phyloP scores from a whole-genome alignment of 2,113 vertebrate genomes.

The Lampris incognitus region DNA sequence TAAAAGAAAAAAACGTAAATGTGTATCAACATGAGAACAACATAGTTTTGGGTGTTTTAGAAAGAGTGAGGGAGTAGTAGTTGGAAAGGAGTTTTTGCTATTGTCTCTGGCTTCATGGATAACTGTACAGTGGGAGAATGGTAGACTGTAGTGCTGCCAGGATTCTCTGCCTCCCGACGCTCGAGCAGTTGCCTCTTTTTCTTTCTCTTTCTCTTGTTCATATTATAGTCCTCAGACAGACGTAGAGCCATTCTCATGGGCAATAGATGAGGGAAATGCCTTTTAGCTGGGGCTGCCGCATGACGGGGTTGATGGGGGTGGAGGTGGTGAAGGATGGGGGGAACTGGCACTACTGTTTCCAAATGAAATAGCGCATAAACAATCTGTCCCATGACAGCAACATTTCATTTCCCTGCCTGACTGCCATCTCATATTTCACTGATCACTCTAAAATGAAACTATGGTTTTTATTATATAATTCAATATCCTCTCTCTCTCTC shows the following conservation, averaged over 20 bases:
- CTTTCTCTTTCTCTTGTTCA: conserved; percentile 31
- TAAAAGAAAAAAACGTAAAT: conserved; percentile 9
- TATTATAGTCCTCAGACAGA: conserved; percentile 54
- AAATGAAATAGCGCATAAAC: conserved; percentile 68
- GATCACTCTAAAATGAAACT: conserved; percentile 64
- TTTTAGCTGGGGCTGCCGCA: conserved; percentile 48
- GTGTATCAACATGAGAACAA: conserved; percentile 31
- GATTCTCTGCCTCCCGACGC: conserved; percentile 16
- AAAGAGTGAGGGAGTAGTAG: conserved; percentile 14
- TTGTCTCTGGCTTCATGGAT: neutral
- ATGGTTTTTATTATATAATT: conserved; percentile 23
- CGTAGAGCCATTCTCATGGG: conserved; percentile 59
- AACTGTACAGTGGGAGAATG: conserved; percentile 29
- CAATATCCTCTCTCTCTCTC: too few relatives aligned
- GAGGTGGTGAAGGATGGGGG: conserved; percentile 33
- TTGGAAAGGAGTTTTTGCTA: conserved; percentile 16
- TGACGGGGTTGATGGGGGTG: too few relatives aligned
- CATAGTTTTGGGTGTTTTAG: neutral
- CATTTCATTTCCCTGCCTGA: conserved; percentile 65
- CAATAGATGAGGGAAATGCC: conserved; percentile 55
- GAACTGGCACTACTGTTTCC: conserved; percentile 53
- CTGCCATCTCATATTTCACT: conserved; percentile 56
- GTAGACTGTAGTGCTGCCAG: conserved; percentile 11
- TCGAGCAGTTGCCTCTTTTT: conserved; percentile 25
- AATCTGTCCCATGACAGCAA: conserved; percentile 58